These are phyloP conservation scores for Trichogramma pretiosum DNA, from an alignment of 1,140 invertebrate species.

Conservation along the genomic window DNA sequence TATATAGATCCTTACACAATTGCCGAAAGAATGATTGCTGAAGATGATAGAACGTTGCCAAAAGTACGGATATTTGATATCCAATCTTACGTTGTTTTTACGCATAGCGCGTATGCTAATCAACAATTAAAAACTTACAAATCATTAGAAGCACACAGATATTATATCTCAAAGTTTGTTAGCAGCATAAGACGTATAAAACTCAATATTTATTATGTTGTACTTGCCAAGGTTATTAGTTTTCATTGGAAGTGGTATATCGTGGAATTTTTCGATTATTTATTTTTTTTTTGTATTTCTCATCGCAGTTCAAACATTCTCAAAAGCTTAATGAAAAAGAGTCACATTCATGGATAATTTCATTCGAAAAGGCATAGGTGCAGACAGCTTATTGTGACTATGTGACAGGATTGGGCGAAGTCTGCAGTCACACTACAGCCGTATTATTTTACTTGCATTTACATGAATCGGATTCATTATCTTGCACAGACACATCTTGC, in stretches of 20 bases:
- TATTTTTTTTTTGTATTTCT: too few species aligned
- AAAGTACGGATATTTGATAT: conserved; percentile 1
- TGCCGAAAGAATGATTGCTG: neutral
- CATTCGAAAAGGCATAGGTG: neutral
- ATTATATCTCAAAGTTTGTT: neutral
- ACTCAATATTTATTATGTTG: too few species aligned
- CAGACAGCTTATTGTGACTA: neutral
- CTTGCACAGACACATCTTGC: neutral
- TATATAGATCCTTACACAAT: conserved; percentile 4
- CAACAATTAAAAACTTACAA: neutral
- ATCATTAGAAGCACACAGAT: conserved; percentile 3
- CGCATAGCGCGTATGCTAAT: neutral
- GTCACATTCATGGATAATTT: neutral
- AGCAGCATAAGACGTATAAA: neutral
- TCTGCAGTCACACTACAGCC: conserved; percentile 3
- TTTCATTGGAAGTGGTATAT: too few species aligned
- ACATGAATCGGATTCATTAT: neutral
- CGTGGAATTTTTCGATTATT: too few species aligned
- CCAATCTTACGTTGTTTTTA: neutral
- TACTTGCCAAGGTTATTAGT: too few species aligned
- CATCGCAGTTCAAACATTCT: too few species aligned
- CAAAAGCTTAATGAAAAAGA: neutral
- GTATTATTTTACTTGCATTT: neutral
- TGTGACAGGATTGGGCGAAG: neutral
- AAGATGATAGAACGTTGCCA: neutral